Base-by-base conservation (phyloP, 2,888 invertebrate species). In the Pasiphila rectangulata region DNA sequence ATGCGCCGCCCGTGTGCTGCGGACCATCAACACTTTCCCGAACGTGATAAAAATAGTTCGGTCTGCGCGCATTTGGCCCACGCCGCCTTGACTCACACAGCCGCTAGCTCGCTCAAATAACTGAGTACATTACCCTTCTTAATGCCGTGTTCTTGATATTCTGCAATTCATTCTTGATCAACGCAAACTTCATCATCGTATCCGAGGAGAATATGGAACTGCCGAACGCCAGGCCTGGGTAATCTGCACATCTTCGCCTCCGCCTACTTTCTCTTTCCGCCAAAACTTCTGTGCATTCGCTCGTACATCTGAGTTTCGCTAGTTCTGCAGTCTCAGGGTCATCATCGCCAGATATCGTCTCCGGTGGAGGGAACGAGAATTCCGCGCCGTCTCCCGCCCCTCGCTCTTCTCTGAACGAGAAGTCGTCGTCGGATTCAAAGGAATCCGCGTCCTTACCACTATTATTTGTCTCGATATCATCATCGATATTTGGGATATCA, bases 111-210 rank as follows among this genome's bases (percentile, higher is more conserved):
- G 71, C 63, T 69, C 65, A 72, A 93, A 83, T 83, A 84, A 76
- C 67, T 64, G 68, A 83, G 94, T 77, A 83, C 83, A 68, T 92
- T 94, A 98, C 98, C 97, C 97, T 93, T 92, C 96, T 97, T 64
- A 98, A 91, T 82, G 98, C 97, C 81, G 96, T 96, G 83, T 96
- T 95, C 93, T 96, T 96, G 81, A 98, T 97, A 90, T 98, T 98
- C 90, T 98, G 97, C 79, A 98, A 92, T 90, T 98, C 98, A 83
- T 98, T 98, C 81, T 94, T 94, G 79, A 98, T 98, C 63, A 98
- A 94, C 81, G 95, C 96, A 86, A 98, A 98, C 90, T 98, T 98
- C 95, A 98, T 98, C 93, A 98, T 94, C 5, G 98, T 98, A 78
- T 97, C 98, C 46, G 98, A 97, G 74, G 96, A 97, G 89, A 97